These are phyloP conservation scores for Nematopogon swammerdamellus DNA, from an alignment of 2,888 invertebrate species.

Conservation along the genomic window DNA sequence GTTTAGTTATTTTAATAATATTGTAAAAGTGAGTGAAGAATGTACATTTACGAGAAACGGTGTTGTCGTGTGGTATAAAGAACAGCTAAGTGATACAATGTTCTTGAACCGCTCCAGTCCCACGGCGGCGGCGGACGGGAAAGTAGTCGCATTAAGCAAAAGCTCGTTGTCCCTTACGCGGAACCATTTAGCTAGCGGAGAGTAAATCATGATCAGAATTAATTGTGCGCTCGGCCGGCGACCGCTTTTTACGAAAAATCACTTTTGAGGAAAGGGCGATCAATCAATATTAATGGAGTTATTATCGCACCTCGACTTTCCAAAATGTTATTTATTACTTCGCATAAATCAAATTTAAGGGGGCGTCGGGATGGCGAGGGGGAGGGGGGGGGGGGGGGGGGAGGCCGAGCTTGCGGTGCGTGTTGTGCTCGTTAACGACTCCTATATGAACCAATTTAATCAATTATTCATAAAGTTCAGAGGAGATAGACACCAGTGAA, in stretches of 20 bases:
- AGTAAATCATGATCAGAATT: background rate
- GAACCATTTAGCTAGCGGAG: background rate
- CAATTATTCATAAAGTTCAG: no score
- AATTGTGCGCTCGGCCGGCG: background rate
- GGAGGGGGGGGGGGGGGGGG: slow-evolving; percentile 21
- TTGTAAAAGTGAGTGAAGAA: no score
- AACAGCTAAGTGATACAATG: no score
- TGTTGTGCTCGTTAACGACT: no score
- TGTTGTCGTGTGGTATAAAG: no score
- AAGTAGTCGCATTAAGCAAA: background rate
- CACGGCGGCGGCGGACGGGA: no score
- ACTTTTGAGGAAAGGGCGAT: slow-evolving; percentile 53
- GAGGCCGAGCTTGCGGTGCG: background rate
- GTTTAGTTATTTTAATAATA: no score
- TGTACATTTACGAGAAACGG: no score
- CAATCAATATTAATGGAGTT: slow-evolving; percentile 58
- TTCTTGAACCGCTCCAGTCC: no score
- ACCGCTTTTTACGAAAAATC: slow-evolving; percentile 24
- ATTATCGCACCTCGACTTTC: slow-evolving; percentile 54
- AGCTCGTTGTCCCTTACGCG: background rate
- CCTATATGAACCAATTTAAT: no score
- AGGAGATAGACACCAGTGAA: no score
- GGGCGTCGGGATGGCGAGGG: slow-evolving; percentile 53
- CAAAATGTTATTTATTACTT: slow-evolving; percentile 50
- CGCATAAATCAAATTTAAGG: slow-evolving; percentile 52